A percentile compares a stretch with the other conserved stretches of the same genome.
Conservation (phyloP, 2,113 vertebrate genomes). For the Ifrita kowaldi region DNA sequence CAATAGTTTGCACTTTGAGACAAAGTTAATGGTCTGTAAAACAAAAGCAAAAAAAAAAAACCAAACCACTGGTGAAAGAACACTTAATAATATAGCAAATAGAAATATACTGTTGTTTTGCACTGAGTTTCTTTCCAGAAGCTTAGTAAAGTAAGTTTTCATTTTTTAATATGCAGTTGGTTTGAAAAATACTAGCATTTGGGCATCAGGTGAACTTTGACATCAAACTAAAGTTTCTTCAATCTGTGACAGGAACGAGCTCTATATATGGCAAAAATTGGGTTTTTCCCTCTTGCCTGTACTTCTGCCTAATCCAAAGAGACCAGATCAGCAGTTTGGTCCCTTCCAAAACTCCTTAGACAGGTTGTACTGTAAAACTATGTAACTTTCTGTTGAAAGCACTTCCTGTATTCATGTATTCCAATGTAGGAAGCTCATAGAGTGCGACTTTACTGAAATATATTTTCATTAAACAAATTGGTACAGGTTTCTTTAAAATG, state of each 20-base stretch:
- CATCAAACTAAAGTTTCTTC: slow-evolving; percentile 43
- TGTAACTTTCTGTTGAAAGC: slow-evolving; percentile 77
- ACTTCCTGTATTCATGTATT: slow-evolving; percentile 69
- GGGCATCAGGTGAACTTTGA: slow-evolving; percentile 48
- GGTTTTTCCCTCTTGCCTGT: slow-evolving; percentile 52
- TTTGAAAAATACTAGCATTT: slow-evolving; percentile 41
- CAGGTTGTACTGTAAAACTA: slow-evolving; percentile 73
- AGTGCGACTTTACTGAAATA: slow-evolving; percentile 50
- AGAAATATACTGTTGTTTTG: background rate
- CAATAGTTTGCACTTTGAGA: slow-evolving; percentile 39
- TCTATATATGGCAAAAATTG: slow-evolving; percentile 42
- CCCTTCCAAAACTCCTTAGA: slow-evolving; percentile 67
- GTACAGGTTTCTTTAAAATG: slow-evolving; percentile 41
- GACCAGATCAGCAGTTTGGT: slow-evolving; percentile 59
- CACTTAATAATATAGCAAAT: background rate
- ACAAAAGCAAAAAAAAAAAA: background rate
- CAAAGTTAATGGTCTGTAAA: slow-evolving; percentile 4
- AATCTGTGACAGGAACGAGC: slow-evolving; percentile 31
- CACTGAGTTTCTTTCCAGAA: slow-evolving; percentile 5
- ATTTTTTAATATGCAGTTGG: slow-evolving; percentile 2
- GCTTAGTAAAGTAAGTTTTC: slow-evolving; percentile 12
- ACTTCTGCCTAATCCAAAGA: slow-evolving; percentile 70
- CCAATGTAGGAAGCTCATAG: slow-evolving; percentile 66
- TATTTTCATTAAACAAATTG: slow-evolving; percentile 42
- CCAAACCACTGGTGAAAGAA: background rate